phyloP scores from a whole-genome alignment of 2,888 invertebrate species.

The Plagiodera versicolora region DNA sequence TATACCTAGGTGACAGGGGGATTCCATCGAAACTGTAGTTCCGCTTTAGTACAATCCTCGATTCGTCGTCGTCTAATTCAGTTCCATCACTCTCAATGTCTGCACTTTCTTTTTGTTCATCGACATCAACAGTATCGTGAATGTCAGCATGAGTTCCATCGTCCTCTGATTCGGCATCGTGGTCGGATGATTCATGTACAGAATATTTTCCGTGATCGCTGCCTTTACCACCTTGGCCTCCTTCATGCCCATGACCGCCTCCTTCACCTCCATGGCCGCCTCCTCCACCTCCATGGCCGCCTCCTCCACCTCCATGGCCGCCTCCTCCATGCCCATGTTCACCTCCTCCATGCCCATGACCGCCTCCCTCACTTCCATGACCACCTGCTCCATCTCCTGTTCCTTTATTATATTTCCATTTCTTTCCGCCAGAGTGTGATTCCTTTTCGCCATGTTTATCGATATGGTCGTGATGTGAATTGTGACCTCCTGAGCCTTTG shows the following conservation, averaged over 20 bases:
- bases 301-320: neutral
- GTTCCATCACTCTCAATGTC: neutral
- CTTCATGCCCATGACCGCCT: constrained; percentile 24
- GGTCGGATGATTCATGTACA: constrained; percentile 1
- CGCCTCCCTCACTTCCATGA: constrained; percentile 25
- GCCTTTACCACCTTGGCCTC: neutral
- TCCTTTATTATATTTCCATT: constrained; percentile 55
- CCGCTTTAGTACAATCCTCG: neutral
- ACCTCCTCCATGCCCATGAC: constrained; percentile 16
- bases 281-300: constrained; percentile 10
- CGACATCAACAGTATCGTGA: neutral
- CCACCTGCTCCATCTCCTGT: constrained; percentile 31
- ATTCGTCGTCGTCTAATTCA: constrained; percentile 3
- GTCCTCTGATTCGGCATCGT: neutral
- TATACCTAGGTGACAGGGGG: neutral
- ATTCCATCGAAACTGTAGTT: neutral
- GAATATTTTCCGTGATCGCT: constrained; percentile 8
- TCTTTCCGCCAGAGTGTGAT: constrained; percentile 55
- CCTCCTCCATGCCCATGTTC: neutral
- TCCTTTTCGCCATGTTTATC: constrained; percentile 55
- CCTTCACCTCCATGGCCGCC: constrained; percentile 25
- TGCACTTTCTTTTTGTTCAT: neutral
- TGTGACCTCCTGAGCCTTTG: constrained; percentile 60
- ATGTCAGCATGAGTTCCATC: neutral
- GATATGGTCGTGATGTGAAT: constrained; percentile 59